Percentiles rank a stretch among this genome's conserved stretches.
Evolutionary conservation across 2,888 invertebrate species (phyloP).

Genomic region (Mesochorus sp.): DNA sequence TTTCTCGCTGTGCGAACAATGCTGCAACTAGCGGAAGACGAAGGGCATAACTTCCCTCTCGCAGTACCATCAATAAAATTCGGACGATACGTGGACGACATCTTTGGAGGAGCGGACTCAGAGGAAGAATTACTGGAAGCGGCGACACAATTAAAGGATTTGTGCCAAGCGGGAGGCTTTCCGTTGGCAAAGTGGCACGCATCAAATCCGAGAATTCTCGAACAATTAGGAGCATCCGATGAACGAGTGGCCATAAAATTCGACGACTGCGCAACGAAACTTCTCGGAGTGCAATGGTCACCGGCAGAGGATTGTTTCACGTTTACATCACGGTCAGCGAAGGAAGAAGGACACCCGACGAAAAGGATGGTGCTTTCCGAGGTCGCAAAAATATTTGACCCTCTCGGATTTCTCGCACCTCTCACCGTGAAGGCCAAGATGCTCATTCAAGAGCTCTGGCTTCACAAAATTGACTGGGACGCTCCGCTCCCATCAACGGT

Average conservation of each 20-base stretch:
- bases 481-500: not conserved
- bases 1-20: slow-evolving; percentile 33
- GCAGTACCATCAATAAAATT: no score
- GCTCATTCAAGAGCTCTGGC: not conserved
- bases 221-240: no score
- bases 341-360: no score
- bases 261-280: slow-evolving; percentile 39
- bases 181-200: no score
- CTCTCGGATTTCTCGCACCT: not conserved
- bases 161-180: no score
- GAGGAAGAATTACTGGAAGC: not conserved
- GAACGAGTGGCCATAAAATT: slow-evolving; percentile 27
- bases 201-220: no score
- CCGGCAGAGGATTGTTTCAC: no score
- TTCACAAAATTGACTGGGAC: not conserved
- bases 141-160: no score
- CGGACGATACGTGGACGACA: no score
- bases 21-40: slow-evolving; percentile 12
- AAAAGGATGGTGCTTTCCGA: not conserved
- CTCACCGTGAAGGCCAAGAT: not conserved
- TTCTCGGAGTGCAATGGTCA: slow-evolving; percentile 46
- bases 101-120: no score
- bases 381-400: slow-evolving; percentile 10
- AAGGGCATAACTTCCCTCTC: no score
- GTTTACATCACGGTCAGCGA: no score